Conservation (phyloP, 1,140 invertebrate species). For the Papilio machaon region DNA sequence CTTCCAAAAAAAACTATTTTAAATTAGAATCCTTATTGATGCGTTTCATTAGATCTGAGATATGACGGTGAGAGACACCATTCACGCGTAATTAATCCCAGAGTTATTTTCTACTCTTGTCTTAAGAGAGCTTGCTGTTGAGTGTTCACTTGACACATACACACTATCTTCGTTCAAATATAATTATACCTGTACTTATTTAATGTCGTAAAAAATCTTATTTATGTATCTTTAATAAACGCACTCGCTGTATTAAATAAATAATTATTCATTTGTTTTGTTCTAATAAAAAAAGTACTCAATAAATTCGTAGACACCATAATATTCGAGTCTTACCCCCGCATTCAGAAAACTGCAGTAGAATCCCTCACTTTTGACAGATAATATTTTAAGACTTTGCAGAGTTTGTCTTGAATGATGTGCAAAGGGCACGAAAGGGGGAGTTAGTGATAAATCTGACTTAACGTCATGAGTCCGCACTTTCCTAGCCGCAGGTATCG, state of each 20-base stretch:
- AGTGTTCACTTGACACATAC: neutral
- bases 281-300: no score
- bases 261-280: no score
- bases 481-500: slow-evolving; percentile 41
- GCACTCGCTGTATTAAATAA: no score
- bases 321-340: neutral
- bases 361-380: slow-evolving; percentile 24
- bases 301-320: neutral
- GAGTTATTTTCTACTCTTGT: slow-evolving; percentile 5
- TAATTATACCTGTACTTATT: neutral
- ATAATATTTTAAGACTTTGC: slow-evolving; percentile 43
- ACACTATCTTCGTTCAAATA: neutral
- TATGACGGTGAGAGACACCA: neutral
- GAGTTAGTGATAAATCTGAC: slow-evolving; percentile 70
- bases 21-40: neutral
- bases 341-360: neutral
- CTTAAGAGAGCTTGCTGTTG: neutral
- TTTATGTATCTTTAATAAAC: no score
- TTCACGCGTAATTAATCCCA: neutral
- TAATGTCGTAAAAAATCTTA: neutral
- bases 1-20: neutral
- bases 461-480: slow-evolving; percentile 63
- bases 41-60: slow-evolving; percentile 10
- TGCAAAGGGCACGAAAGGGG: slow-evolving; percentile 53
- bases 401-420: slow-evolving; percentile 51